Conservation (phyloP, 2,888 invertebrate species). For the Schizaphis graminum region DNA sequence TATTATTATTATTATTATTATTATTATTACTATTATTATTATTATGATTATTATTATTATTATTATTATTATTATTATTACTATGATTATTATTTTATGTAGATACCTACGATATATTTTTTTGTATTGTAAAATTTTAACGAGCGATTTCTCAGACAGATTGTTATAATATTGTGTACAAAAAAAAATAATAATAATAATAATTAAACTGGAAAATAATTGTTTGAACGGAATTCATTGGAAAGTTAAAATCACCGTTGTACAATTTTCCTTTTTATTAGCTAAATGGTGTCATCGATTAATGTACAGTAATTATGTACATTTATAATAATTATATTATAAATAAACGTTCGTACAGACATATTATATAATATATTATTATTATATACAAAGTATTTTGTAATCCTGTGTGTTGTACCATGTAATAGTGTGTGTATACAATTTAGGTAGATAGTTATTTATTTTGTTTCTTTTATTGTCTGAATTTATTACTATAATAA, state of each 20-base stretch:
- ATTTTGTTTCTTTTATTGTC: slow-evolving; percentile 57
- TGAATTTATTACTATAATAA: slow-evolving; percentile 29
- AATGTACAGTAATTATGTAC: slow-evolving; percentile 18
- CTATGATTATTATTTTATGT: slow-evolving; percentile 25
- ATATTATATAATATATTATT: neutral
- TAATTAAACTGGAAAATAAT: neutral
- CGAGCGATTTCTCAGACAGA: neutral
- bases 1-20: slow-evolving; percentile 15
- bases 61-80: neutral
- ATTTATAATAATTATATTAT: neutral
- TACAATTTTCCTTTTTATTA: slow-evolving; percentile 40
- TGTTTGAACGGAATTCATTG: neutral
- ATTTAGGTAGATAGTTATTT: slow-evolving; percentile 63
- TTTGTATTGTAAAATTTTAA: slow-evolving; percentile 6
- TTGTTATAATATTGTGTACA: slow-evolving; percentile 48
- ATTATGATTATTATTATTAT: slow-evolving; percentile 36
- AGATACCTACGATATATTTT: slow-evolving; percentile 70
- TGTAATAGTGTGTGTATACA: slow-evolving; percentile 56
- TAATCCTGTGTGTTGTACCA: slow-evolving; percentile 58
- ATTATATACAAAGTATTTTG: slow-evolving; percentile 44
- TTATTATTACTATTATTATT: slow-evolving; percentile 42
- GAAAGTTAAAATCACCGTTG: neutral
- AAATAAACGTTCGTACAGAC: neutral
- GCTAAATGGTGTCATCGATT: slow-evolving; percentile 27
- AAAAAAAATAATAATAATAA: neutral